Base-by-base conservation (phyloP, 2,113 vertebrate genomes). In the Elephantulus edwardii region DNA sequence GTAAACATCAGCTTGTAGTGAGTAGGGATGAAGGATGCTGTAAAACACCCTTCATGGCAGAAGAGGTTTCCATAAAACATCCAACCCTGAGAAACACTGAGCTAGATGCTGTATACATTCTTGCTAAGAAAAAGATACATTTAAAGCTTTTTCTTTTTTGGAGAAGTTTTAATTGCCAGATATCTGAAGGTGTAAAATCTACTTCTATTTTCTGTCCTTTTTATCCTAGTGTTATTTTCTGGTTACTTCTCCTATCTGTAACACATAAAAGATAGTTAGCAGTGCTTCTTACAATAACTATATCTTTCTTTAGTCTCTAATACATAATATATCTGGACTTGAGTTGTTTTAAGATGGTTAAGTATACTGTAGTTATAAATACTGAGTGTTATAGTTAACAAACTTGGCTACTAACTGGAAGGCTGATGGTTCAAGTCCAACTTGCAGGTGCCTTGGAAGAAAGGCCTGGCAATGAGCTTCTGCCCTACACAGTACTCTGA, bases 151-250 rank as follows among this genome's bases (percentile, higher is more conserved):
- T 71, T 80, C 52, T 88, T 81, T 76, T 60, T 22, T 17, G 76
- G 54, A 75, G 62, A 2, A 64, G 48, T 82, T 94, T 83, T 79
- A 58, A 86, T 35, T 60, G 64, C n/a, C 64, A 79, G 46, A 90
- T 66, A 70, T 60, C 35, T 44, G 30, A 44, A 82, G 35, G 50
- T 86, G 11, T 72, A 87, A 71, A 91, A 64, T 44, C n/a, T 91
- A 54, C 48, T 26, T 60, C 58, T 56, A 74, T 68, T 64, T 58
- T 82, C 46, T 46, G 50, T n/a, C 17, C 50, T 40, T 93, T 78
- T 54, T 35, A 54, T 44, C 22, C 68, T 60, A 72, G 28, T 64
- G 71, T 28, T 72, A 44, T 76, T 72, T 88, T 88, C 28, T 24
- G 54, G 44, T 71, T 20, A 44, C 71, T 71, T 78, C 62, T 87